Conservation (phyloP, 2,888 invertebrate species). For the Chrysomela aeneicollis region DNA sequence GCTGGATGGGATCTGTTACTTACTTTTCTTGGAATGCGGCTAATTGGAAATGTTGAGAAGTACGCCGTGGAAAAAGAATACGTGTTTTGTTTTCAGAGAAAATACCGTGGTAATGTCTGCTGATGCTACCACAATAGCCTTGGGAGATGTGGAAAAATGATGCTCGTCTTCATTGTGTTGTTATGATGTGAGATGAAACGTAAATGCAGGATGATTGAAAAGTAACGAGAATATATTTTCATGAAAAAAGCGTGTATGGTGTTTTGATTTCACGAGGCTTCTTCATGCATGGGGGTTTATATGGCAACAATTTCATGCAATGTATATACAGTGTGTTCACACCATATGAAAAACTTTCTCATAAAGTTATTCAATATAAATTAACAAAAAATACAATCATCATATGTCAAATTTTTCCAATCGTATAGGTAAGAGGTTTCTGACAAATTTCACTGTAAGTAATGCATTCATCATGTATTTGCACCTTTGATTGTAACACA, state of each 20-base stretch:
- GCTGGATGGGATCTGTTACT: background rate
- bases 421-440: too few relatives aligned
- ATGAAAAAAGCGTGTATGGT: background rate
- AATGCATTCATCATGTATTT: too few relatives aligned
- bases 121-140: background rate
- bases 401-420: too few relatives aligned
- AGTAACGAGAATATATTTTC: background rate
- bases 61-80: background rate
- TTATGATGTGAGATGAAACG: background rate
- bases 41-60: background rate
- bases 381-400: too few relatives aligned
- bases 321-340: too few relatives aligned
- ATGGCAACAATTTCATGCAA: too few relatives aligned
- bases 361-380: too few relatives aligned
- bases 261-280: too few relatives aligned
- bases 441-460: too few relatives aligned
- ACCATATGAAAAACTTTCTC: too few relatives aligned
- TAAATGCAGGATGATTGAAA: background rate
- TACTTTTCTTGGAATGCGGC: background rate
- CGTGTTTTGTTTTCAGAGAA: constrained; percentile 1
- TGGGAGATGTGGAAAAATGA: background rate
- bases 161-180: background rate
- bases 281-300: too few relatives aligned
- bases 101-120: background rate
- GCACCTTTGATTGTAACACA: too few relatives aligned